Base-by-base conservation (phyloP, 2,888 invertebrate genomes). In the Eledone cirrhosa region DNA sequence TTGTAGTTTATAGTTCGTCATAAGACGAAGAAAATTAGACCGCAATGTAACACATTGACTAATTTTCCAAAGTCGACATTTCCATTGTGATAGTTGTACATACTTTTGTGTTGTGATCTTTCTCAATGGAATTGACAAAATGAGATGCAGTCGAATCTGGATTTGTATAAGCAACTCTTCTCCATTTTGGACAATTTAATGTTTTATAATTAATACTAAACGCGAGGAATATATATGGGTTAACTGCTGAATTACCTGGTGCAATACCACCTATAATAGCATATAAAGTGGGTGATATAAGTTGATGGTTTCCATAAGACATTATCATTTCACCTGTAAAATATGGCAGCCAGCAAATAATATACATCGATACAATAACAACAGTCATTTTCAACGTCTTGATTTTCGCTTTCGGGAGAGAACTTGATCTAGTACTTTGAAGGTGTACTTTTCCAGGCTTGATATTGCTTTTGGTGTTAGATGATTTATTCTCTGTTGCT, bases 311-410 rank as follows among this genome's bases (percentile, higher is more conserved):
- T 1, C 88, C 89, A 81, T 87, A 90, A 5, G 88, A 87, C 85
- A 89, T 85, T 41, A 89, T 87, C 87, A 89, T 88, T 79, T 91
- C 91, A 13, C 87, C 86, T 24, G 90, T 81, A 78, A 89, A 87
- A 80, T 90, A 90, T 41, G 90, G 91, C 78, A 87, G 78, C 7
- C 88, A 86, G 82, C 89, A 90, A n/a, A 89, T 77, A 76, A 90
- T 85, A 83, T 89, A 91, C n/a, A 87, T 85, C 2, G 85, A 77
- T 11, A 90, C 88, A n/a, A 91, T 90, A 11, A 90, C 89, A 48
- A 90, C 82, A 8, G 91, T 90, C 90, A 91, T 90, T 82, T 89
- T 90, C 47, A 91, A 81, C 3, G 90, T 91, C 81, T 91, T 91
- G 22, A 88, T 85, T 82, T 90, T 90, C 13, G 91, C 91, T 78